Percentiles rank a stretch among this genome's conserved stretches.
phyloP scores from a whole-genome alignment of 2,888 invertebrate species.

The Melanostoma mellinum region DNA sequence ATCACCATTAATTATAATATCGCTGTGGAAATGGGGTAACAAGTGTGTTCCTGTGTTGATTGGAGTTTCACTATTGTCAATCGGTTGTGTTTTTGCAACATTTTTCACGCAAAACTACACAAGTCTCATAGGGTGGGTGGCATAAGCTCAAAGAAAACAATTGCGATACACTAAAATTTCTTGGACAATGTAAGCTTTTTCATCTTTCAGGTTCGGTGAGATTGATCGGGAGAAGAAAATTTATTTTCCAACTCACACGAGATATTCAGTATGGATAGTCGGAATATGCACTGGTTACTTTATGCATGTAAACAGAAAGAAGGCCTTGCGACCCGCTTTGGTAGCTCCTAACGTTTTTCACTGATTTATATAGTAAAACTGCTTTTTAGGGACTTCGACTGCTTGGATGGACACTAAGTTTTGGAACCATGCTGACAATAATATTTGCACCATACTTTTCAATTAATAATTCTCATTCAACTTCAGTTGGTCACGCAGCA shows the following conservation, averaged over 20 bases:
- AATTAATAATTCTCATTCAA: not conserved
- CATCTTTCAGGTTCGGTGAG: constrained; percentile 2
- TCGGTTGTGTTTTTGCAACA: constrained; percentile 51
- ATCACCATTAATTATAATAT: constrained; percentile 82
- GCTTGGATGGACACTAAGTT: constrained; percentile 53
- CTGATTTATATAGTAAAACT: not conserved
- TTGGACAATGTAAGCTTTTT: not conserved
- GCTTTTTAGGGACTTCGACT: constrained; percentile 7
- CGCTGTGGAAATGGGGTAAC: constrained; percentile 79
- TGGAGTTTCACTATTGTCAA: constrained; percentile 53
- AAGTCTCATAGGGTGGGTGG: constrained; percentile 1
- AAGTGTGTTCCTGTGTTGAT: constrained; percentile 72
- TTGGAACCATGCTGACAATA: constrained; percentile 36
- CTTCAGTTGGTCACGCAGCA: constrained; percentile 46
- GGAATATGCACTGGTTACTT: constrained; percentile 77
- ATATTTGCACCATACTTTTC: constrained; percentile 52
- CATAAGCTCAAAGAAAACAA: not conserved
- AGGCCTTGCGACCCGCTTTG: constrained; percentile 64
- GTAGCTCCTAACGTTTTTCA: not conserved
- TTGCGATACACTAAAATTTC: not conserved
- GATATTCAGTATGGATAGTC: constrained; percentile 77
- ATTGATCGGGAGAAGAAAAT: constrained; percentile 35
- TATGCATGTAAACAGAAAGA: constrained; percentile 71
- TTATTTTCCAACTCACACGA: constrained; percentile 76
- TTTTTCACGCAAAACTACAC: constrained; percentile 27